These are phyloP conservation scores for Plemyria rubiginata DNA, from an alignment of 2,888 invertebrate species.

Conservation along the genomic window DNA sequence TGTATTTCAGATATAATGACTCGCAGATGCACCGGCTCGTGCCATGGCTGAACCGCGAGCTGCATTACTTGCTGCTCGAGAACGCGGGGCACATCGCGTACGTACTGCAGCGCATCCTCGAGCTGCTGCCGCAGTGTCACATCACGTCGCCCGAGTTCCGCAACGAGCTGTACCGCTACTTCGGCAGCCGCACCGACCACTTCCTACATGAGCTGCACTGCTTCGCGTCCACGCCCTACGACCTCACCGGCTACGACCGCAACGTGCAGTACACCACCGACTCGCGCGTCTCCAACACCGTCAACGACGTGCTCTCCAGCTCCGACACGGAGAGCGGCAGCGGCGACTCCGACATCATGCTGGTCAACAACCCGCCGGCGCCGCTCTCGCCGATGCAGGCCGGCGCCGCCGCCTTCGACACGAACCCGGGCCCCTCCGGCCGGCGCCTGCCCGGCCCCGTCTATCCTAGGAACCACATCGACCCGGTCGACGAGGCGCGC, in stretches of 20 bases:
- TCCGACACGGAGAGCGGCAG: constrained; percentile 68
- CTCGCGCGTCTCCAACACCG: constrained; percentile 82
- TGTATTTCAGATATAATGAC: constrained; percentile 87
- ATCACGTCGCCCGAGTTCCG: constrained; percentile 89
- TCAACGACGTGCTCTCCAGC: constrained; percentile 82
- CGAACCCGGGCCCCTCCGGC: constrained; percentile 45
- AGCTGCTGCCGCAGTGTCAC: constrained; percentile 87
- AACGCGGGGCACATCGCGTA: constrained; percentile 87
- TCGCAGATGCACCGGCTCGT: constrained; percentile 92
- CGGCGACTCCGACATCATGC: constrained; percentile 69
- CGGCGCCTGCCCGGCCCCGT: constrained; percentile 53
- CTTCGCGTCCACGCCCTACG: constrained; percentile 94
- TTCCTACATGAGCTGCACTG: constrained; percentile 95
- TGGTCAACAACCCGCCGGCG: constrained; percentile 55
- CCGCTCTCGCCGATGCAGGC: constrained; percentile 39
- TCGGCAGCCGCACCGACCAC: constrained; percentile 90
- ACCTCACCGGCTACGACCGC: constrained; percentile 92
- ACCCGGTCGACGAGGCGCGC: constrained; percentile 37
- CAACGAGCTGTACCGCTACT: constrained; percentile 87
- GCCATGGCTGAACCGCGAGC: constrained; percentile 95
- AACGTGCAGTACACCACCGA: constrained; percentile 87
- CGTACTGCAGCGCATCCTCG: constrained; percentile 88
- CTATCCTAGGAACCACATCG: constrained; percentile 62
- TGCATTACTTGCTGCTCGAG: constrained; percentile 89
- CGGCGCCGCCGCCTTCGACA: constrained; percentile 2